Base-by-base conservation (phyloP, 2,113 vertebrate species). In the Collichthys lucidus region DNA sequence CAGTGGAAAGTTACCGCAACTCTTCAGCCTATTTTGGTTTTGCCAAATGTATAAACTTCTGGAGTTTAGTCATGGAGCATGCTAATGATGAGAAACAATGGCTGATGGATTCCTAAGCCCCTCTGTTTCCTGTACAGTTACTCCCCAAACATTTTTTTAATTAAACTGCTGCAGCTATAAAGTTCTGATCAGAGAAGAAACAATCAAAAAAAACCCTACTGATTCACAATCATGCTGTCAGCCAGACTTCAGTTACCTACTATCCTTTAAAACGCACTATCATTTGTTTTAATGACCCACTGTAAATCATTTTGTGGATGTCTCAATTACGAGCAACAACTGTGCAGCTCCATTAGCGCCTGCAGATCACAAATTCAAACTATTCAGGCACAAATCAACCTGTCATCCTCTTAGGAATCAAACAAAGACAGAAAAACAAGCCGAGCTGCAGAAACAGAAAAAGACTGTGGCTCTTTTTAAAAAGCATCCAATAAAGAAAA, bases 1-100 rank as follows among this genome's bases (percentile, higher is more conserved):
- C 68, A 84, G 69, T 82, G 80, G 82, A 88, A 88, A 80, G 57
- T 76, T 76, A 87, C 85, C 71, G 22, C 64, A 62, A 72, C 81
- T 64, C 76, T 53, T 63, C 29, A 10, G 79, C 40, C 60, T 26
- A 61, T 50, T 82, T 59, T 12, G 55, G 29, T 70, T 61, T 35
- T 73, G 83, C 74, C 69, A 74, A 40, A 80, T 55, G 46, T 67
- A 68, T 65, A 62, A 82, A 83, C 6, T 17, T 31, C 59, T 78
- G 57, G 14, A 79, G 57, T 78, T 82, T 57, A 84, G 68, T 86
- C 76, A 73, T 44, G 53, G 24, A 79, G 14, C 16, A 50, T 5
- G 42, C 57, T 83, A 79, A 88, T 81, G 80, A 86, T 79, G 78
- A 80, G 55, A 69, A 84, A 80, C 72, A 85, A 74, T 3, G 17